Percentiles rank a stretch among this genome's conserved stretches.
Conservation (phyloP, 2,113 vertebrate genomes). For the Harpagus bidentatus region DNA sequence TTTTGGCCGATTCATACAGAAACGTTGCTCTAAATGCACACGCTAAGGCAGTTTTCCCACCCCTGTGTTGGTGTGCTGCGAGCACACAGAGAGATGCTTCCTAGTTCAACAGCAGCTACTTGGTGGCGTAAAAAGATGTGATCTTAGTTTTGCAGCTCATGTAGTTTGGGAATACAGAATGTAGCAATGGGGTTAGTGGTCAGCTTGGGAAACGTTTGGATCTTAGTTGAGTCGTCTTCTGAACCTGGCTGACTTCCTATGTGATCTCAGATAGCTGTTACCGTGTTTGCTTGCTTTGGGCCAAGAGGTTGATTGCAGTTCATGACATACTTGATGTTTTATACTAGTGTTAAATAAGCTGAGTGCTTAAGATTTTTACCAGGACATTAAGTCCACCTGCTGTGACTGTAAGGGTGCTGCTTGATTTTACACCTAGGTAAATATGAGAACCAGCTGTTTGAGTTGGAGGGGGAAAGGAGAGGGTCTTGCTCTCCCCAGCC, state of each 20-base stretch:
- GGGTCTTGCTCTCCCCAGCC: neutral
- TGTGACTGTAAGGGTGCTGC: neutral
- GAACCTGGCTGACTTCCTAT: neutral
- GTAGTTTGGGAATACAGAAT: neutral
- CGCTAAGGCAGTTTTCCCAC: neutral
- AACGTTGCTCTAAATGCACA: fast-evolving
- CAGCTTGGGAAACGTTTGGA: neutral
- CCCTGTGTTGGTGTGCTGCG: neutral
- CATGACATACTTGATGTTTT: neutral
- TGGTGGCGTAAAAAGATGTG: neutral
- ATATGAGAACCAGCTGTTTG: neutral
- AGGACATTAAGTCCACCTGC: neutral
- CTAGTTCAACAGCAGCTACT: neutral
- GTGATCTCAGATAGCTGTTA: neutral
- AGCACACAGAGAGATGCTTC: neutral
- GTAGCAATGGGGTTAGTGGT: neutral
- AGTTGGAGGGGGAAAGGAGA: neutral
- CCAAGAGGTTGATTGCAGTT: neutral
- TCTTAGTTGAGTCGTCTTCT: neutral
- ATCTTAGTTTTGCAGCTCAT: neutral
- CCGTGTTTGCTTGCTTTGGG: neutral
- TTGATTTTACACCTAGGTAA: neutral
- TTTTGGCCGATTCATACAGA: neutral
- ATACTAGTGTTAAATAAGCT: neutral
- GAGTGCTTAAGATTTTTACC: neutral